Evolutionary conservation across 2,113 vertebrate species (phyloP), one percentile per base, ranked within the genome.

Genomic region (Cyprinus carpio): DNA sequence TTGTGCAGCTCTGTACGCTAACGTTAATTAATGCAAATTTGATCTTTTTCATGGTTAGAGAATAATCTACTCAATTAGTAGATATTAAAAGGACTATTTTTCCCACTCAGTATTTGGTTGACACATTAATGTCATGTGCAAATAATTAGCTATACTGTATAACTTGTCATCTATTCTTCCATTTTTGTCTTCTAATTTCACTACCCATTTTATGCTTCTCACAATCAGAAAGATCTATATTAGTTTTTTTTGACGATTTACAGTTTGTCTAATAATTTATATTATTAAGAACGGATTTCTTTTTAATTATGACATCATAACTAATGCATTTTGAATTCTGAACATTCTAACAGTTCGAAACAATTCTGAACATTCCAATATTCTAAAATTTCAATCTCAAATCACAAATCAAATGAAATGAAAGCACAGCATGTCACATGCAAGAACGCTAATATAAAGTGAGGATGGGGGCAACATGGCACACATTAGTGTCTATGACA

Each of bases 21-120:
- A 56, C 20, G 7, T 81, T 46, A 25, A 64, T 43, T 64, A 29
- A 81, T 65, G 37, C n/a, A 81, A 65, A 81, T 65, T 27, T 46
- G n/a, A 75, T 75, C 3, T 25, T 49, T 75, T 75, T 75, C 43
- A 75, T 25, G 43, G 43, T 51, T 29, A 15, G 43, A 49, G 15
- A 51, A 27, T 75, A 46, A 65, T 64, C 25, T 40, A 62, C 13
- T 25, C 51, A 80, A 51, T 80, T 43, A 40, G 34, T 15, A 65
- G 37, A 46, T 4, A 27, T 15, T 15, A 64, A 27, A 79, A 16
- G 3, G 4, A 13, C 23, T 4, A 40, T 40, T 62, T 62, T 43
- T 80, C 23, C 34, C 13, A 49, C 23, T 43, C 43, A 46, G 18
- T 23, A 60, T 78, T n/a, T 60, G 62, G 18, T 62, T 20, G 31